Conservation (phyloP, 2,113 vertebrate species). For the Sturnira hondurensis region DNA sequence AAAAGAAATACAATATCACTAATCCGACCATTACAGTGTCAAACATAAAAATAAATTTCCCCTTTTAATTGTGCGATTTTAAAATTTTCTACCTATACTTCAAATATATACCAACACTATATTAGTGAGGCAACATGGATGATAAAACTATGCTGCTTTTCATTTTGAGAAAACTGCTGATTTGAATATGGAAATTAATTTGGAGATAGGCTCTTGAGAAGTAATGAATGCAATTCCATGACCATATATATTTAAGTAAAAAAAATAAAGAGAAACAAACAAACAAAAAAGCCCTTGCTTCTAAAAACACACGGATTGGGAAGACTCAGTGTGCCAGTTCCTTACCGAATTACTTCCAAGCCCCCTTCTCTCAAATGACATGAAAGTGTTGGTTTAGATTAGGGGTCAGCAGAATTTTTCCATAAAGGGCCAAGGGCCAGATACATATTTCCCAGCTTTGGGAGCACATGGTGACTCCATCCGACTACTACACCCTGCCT, state of each 20-base stretch:
- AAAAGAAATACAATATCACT: background rate
- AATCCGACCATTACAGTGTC: background rate
- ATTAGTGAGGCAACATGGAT: background rate
- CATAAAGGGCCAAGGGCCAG: background rate
- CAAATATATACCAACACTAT: background rate
- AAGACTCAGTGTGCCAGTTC: background rate
- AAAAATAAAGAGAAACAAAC: background rate
- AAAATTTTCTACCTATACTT: background rate
- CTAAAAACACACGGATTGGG: background rate
- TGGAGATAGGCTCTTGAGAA: background rate
- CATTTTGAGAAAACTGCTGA: slow-evolving; percentile 17
- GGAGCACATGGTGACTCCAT: background rate
- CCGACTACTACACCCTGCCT: background rate
- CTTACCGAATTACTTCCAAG: background rate
- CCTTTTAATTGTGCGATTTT: background rate
- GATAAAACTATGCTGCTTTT: background rate
- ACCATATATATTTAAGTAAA: background rate
- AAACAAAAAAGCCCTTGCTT: background rate
- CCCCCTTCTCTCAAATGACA: background rate
- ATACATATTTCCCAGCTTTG: background rate
- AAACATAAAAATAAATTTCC: background rate
- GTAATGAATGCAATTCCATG: background rate
- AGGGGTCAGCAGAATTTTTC: background rate
- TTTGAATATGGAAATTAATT: slow-evolving; percentile 17
- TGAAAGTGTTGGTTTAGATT: background rate